A percentile compares a stretch with the other conserved stretches of the same genome.
These are phyloP conservation scores for Gibbula magus DNA, from an alignment of 2,888 invertebrate genomes.

Conservation along the genomic window DNA sequence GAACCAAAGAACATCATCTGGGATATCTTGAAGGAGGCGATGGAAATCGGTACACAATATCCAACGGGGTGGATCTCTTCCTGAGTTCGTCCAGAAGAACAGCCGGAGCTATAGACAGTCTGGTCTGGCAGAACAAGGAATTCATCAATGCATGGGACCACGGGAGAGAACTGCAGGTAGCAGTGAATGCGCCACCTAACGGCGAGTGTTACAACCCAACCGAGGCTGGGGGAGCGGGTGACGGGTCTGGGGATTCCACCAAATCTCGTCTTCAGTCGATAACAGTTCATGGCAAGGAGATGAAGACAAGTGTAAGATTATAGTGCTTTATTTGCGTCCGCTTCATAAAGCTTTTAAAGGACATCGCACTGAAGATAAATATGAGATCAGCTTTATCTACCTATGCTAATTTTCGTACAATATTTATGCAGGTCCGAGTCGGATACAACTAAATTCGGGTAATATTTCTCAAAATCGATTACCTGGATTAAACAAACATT, in stretches of 20 bases:
- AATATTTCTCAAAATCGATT: too few relatives aligned
- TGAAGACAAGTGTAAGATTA: constrained; percentile 39
- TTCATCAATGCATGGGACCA: constrained; percentile 46
- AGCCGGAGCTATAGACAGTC: constrained; percentile 49
- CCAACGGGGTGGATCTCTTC: constrained; percentile 34
- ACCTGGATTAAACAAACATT: too few relatives aligned
- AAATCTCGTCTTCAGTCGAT: constrained; percentile 38
- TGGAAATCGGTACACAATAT: constrained; percentile 44
- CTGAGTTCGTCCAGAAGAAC: constrained; percentile 44
- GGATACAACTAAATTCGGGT: too few relatives aligned
- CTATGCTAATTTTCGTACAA: not conserved
- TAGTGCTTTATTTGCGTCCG: not conserved
- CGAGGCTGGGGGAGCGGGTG: constrained; percentile 47
- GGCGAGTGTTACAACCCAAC: constrained; percentile 52
- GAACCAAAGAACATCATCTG: constrained; percentile 37
- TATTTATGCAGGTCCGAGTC: not conserved
- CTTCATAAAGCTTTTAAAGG: too few relatives aligned
- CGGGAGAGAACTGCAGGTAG: constrained; percentile 50
- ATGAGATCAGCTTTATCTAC: too few relatives aligned
- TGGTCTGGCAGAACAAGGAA: constrained; percentile 50
- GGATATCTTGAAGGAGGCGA: constrained; percentile 37
- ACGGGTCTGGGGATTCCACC: constrained; percentile 28
- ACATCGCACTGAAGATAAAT: too few relatives aligned
- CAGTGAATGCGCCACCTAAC: constrained; percentile 39
- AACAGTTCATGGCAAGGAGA: constrained; percentile 27